These are phyloP conservation scores for Pedetes capensis DNA, from an alignment of 2,113 vertebrate genomes.

Conservation along the genomic window DNA sequence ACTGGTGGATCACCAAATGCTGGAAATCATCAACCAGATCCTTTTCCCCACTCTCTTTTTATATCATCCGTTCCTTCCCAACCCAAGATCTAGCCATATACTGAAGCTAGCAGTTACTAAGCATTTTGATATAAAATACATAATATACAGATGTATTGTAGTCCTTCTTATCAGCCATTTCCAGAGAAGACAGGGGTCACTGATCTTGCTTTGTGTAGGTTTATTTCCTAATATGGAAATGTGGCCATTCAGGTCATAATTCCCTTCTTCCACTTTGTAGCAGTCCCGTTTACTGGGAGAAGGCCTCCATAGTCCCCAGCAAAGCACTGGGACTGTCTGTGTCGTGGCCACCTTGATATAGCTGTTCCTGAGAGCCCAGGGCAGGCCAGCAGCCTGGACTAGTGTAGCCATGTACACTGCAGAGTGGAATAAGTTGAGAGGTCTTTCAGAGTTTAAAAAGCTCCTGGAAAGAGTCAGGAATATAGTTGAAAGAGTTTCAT, in stretches of 20 bases:
- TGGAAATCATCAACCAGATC: not conserved
- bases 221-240: not conserved
- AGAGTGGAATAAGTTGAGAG: not conserved
- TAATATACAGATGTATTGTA: not conserved
- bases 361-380: not conserved
- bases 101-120: not conserved
- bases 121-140: not conserved
- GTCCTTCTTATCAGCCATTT: not conserved
- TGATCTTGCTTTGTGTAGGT: not conserved
- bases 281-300: not conserved
- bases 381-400: not conserved
- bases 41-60: not conserved
- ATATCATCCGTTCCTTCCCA: not conserved
- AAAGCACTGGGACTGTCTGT: not conserved
- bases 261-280: not conserved
- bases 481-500: not conserved
- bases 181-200: not conserved
- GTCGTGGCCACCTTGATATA: not conserved
- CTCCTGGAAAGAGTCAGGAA: not conserved
- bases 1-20: not conserved
- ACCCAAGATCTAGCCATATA: not conserved
- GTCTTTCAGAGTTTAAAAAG: not conserved
- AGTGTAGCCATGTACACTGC: accelerated
- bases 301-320: not conserved
- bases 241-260: not conserved